Evolutionary conservation across 2,113 vertebrate species (phyloP).

Genomic region (Sterrhoptilus dennistouni): DNA sequence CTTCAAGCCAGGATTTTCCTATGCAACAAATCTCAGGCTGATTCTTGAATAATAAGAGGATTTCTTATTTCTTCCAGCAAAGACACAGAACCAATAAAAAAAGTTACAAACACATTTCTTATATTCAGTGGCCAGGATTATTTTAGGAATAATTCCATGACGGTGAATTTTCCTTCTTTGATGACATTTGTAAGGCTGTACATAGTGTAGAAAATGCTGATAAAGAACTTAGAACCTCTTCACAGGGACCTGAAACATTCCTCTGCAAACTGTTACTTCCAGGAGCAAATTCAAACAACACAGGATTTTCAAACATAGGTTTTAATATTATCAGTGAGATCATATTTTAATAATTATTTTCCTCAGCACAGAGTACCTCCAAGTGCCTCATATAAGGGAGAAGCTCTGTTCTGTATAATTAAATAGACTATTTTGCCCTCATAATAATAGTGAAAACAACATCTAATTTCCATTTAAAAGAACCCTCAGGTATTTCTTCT

Average conservation of each 20-base stretch:
- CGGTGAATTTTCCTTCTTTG: background rate
- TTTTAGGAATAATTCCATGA: background rate
- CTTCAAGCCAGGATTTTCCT: conserved; percentile 13
- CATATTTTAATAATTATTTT: background rate
- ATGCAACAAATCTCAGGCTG: background rate
- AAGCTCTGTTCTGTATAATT: background rate
- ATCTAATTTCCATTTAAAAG: background rate
- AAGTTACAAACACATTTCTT: background rate
- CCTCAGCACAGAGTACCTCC: background rate
- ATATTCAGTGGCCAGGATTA: background rate
- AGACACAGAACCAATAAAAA: background rate
- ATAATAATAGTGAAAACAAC: background rate
- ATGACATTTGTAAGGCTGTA: background rate
- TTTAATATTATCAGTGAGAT: background rate
- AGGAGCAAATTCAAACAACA: background rate
- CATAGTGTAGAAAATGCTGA: background rate
- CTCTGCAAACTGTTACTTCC: background rate
- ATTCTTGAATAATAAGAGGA: background rate
- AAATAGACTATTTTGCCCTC: background rate
- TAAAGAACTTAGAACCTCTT: background rate
- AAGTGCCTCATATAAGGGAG: background rate
- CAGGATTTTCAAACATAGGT: background rate
- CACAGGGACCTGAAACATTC: background rate
- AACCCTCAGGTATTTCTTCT: background rate
- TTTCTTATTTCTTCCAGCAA: background rate